Conservation (phyloP, 2,888 invertebrate species). For the Syrista parreyssii region DNA sequence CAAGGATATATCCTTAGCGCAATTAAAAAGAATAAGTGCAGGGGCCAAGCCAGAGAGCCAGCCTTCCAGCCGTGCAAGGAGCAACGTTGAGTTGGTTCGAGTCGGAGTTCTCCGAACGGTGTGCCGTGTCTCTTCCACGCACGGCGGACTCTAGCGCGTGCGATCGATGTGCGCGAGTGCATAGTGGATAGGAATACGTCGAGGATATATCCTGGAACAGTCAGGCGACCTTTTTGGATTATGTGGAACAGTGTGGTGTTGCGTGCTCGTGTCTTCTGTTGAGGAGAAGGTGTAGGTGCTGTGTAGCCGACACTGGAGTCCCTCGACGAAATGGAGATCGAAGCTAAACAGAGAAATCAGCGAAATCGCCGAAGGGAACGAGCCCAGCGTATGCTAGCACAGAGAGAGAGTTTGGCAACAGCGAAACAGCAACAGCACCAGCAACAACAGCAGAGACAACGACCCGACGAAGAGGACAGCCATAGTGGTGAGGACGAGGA, state of each 20-base stretch:
- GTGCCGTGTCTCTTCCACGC: constrained; percentile 31
- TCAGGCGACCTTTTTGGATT: constrained; percentile 1
- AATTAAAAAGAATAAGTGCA: not conserved
- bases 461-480: constrained; percentile 72
- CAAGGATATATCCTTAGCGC: not conserved
- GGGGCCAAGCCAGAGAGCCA: not conserved
- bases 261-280: constrained; percentile 70
- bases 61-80: not conserved
- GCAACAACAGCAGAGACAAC: constrained; percentile 42
- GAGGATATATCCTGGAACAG: constrained; percentile 2
- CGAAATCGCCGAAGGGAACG: constrained; percentile 89
- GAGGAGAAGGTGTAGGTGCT: constrained; percentile 69
- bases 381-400: constrained; percentile 91
- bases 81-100: not conserved
- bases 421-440: constrained; percentile 51
- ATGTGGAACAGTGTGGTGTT: constrained; percentile 69
- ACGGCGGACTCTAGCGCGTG: constrained; percentile 38
- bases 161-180: constrained; percentile 33
- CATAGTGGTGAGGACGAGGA: constrained; percentile 81
- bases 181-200: constrained; percentile 2
- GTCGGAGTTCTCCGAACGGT: constrained; percentile 9
- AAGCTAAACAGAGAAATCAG: constrained; percentile 85
- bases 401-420: constrained; percentile 78
- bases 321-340: constrained; percentile 76
- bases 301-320: constrained; percentile 68